Base-by-base conservation (phyloP, 2,797 vertebrate genomes). In the Distichodus sexfasciatus region DNA sequence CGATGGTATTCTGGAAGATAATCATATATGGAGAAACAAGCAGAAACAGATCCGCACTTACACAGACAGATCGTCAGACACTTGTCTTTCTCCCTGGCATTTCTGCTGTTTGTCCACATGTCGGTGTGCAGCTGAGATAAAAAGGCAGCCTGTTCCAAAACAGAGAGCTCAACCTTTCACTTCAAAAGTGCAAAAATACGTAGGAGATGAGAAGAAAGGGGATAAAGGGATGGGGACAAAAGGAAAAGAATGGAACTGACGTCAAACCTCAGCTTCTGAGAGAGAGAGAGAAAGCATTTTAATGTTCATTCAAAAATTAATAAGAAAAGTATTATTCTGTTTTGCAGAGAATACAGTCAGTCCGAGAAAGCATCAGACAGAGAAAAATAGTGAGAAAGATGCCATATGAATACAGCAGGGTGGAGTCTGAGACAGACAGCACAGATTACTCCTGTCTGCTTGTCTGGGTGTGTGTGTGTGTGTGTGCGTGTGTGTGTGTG, bases 91-190 rank as follows among this genome's bases (percentile, higher is more conserved):
- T 55, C 48, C 23, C 38, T 54, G 50, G 23, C 41, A 71, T 66
- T 74, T 71, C 43, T 11, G 43, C 36, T 47, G 66, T 68, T 74
- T 74, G 51, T 59, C 24, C 61, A 65, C n/a, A 7, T 8, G 57
- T 31, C 60, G 24, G 58, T 66, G 69, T 73, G 38, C 57, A 67
- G 50, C 26, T 17, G 26, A 64, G 66, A 79, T 67, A 65, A 76
- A n/a, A 79, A 73, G 64, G 41, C 69, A 41, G 40, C 31, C 35
- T 44, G 24, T 53, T 59, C 33, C 41, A 58, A 59, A 48, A 70
- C 54, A 61, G 35, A 19, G 33, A 67, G 63, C 66, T 53, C 55
- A 73, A 47, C 69, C 40, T 47, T 60, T 47, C 43, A 53, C 71
- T 76, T 72, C 65, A 65, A 72, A 72, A 59, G 64, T 23, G 51